A percentile compares a stretch with the other conserved stretches of the same genome.
These are phyloP conservation scores for Sebastolobus alascanus DNA, from an alignment of 2,797 vertebrate species.

Conservation along the genomic window DNA sequence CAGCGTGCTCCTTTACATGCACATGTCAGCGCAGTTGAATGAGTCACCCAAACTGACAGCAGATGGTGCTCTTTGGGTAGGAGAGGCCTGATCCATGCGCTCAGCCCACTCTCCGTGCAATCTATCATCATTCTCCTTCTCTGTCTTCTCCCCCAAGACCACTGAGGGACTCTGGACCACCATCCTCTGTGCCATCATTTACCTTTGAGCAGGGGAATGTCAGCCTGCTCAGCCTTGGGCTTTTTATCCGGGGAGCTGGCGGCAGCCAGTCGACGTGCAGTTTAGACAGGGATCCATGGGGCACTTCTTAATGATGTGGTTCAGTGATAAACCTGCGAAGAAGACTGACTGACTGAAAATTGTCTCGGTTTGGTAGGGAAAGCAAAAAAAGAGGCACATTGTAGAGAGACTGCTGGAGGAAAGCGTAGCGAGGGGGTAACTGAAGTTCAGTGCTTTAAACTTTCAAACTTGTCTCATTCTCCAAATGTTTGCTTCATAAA, in stretches of 20 bases:
- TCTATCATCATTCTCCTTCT: conserved; percentile 83
- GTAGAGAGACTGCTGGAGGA: conserved; percentile 35
- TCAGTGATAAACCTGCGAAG: conserved; percentile 74
- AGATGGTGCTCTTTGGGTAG: conserved; percentile 89
- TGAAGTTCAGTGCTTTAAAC: conserved; percentile 59
- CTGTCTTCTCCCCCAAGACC: conserved; percentile 72
- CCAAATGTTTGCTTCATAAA: conserved; percentile 53
- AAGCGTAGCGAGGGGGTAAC: conserved; percentile 41
- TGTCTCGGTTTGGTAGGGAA: conserved; percentile 50
- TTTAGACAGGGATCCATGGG: conserved; percentile 78
- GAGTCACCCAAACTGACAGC: conserved; percentile 84
- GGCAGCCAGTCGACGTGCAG: conserved; percentile 68
- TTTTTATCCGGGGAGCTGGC: conserved; percentile 77
- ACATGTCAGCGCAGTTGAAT: conserved; percentile 73
- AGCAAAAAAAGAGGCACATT: conserved; percentile 39
- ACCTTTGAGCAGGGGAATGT: conserved; percentile 81
- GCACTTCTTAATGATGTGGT: conserved; percentile 81
- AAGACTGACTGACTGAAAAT: conserved; percentile 72
- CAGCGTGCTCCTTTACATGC: conserved; percentile 74
- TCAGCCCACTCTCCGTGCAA: conserved; percentile 73
- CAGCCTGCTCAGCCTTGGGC: conserved; percentile 79
- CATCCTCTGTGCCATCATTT: conserved; percentile 82
- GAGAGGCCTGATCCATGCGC: conserved; percentile 72
- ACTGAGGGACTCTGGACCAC: conserved; percentile 81
- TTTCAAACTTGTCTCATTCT: conserved; percentile 54